Percentiles rank a stretch among this genome's conserved stretches.
phyloP scores from a whole-genome alignment of 2,888 invertebrate species.

The Tenthredo scrophulariae region DNA sequence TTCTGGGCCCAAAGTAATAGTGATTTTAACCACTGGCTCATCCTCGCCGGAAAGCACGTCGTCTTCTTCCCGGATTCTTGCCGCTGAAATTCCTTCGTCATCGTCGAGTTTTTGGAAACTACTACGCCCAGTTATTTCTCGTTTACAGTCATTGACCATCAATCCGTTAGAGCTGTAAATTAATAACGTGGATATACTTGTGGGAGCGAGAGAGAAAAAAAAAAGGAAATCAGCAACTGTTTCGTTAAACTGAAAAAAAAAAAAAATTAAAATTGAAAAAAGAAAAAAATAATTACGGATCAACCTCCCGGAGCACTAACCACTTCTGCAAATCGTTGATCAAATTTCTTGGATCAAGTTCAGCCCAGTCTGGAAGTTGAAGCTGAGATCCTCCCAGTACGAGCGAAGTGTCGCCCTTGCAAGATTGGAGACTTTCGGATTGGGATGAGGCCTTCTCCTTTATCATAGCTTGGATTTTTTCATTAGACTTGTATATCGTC shows the following conservation, averaged over 20 bases:
- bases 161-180: neutral
- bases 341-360: constrained; percentile 44
- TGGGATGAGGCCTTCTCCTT: neutral
- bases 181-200: neutral
- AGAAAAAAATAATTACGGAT: neutral
- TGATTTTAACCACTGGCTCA: constrained; percentile 54
- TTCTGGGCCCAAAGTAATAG: constrained; percentile 49
- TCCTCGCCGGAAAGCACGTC: constrained; percentile 45
- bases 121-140: neutral
- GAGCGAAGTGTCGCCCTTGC: neutral
- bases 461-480: neutral
- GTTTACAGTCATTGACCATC: neutral
- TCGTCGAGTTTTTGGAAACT: neutral
- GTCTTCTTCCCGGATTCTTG: constrained; percentile 49
- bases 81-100: neutral
- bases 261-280: too few relatives aligned
- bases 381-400: constrained; percentile 8
- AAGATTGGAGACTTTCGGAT: neutral
- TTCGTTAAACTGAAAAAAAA: too few relatives aligned
- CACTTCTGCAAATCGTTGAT: constrained; percentile 42
- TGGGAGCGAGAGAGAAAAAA: too few relatives aligned
- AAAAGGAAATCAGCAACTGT: neutral
- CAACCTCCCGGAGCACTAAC: neutral
- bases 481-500: constrained; percentile 10
- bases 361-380: constrained; percentile 48